Evolutionary conservation across 2,797 vertebrate species (phyloP), one percentile per base, ranked within the genome.

Genomic region (Oreortyx pictus): DNA sequence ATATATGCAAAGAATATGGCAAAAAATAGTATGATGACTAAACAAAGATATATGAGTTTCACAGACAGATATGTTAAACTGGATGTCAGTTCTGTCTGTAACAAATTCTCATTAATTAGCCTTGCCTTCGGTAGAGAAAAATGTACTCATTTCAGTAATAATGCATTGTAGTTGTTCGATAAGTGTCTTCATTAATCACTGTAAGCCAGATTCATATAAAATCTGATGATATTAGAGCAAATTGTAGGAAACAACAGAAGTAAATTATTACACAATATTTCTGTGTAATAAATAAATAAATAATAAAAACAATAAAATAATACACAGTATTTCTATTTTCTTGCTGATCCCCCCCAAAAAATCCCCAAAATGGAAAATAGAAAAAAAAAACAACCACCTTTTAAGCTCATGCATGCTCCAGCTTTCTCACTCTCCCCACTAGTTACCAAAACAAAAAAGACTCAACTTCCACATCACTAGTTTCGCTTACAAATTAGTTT

Each of bases 1-100:
- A 92, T 92, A 20, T 6, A 33, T 76, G 52, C 56, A 85, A 46
- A 81, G 61, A 89, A 82, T 44, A 61, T 61, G 57, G 14, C 60
- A 23, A 8, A 25, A 68, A 89, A 35, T 31, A 86, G 12, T 78
- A 71, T 10, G 18, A 23, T 17, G 31, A 33, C 91, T 66, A 92
- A 84, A 57, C 66, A 47, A 89, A 89, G 95, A 85, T 56, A 61
- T 50, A 92, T 92, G 37, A 31, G 29, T 94, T 82, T 65, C 86
- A 66, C 74, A 81, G 77, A 88, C 72, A 81, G 76, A 79, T 31
- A 71, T 14, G 19, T 89, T 33, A 66, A 89, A 71, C 6, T 49
- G 66, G 88, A 77, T 19, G 33, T 82, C 79, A 43, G 1, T 46
- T 79, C 19, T 59, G 7, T 47, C 71, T 70, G 44, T 16, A 91